Base-by-base conservation (phyloP, 2,113 vertebrate genomes). In the Hemibagrus wyckioides region DNA sequence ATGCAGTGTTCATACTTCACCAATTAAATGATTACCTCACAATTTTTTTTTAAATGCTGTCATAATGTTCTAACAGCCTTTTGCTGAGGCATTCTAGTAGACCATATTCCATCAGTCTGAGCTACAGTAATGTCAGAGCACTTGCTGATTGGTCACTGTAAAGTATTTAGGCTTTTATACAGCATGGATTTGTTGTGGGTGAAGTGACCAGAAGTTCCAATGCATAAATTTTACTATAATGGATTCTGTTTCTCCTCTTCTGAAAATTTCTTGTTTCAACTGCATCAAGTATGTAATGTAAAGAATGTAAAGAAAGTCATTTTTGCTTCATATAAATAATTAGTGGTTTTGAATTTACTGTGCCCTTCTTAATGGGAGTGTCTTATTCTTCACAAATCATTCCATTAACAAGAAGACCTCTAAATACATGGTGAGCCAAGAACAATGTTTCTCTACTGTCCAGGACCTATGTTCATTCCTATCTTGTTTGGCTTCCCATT, bases 101-200 rank as follows among this genome's bases (percentile, higher is more conserved):
- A 44, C 67, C 63, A 80, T 69, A 83, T 75, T 28, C 23, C 76
- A 73, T 17, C 48, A 50, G 17, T 30, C 14, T 61, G 39, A 54
- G 85, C 41, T 77, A 52, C 33, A 73, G 13, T 61, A 76, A 82
- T 82, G 59, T 80, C 30, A 56, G 84, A 84, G 85, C 88, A 86
- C 61, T 86, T 89, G 73, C 33, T 83, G 59, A 82, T 84, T 84
- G 23, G 19, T 79, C 81, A 69, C 25, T 33, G 57, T 67, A 69
- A 65, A 84, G 44, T 4, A 65, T 30, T 8, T 23, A 73, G 33
- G 9, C n/a, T 61, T 63, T 50, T 79, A 9, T 50, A 73, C 73
- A 73, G 69, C 69, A 52, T 41, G 65, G 76, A 76, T 76, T 61
- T 9, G 15, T 50, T 39, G 52, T 50, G 28, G 56, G n/a, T 41